Evolutionary conservation across 2,797 vertebrate genomes (phyloP).

Genomic region (Parauchenoglanis punctatus): DNA sequence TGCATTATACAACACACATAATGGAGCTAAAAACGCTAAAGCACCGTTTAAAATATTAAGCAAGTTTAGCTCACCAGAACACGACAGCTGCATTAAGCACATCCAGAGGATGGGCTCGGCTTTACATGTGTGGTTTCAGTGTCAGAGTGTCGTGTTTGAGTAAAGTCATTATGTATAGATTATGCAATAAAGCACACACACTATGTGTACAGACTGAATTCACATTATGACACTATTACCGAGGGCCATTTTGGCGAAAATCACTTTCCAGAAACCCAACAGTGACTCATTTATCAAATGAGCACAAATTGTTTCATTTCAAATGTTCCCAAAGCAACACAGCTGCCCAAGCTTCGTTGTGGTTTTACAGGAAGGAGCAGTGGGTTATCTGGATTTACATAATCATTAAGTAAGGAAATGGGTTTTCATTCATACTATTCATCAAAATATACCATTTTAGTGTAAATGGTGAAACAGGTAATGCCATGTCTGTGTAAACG

Average conservation of each 20-base stretch:
- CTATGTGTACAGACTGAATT: background rate
- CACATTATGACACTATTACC: background rate
- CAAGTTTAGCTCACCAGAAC: background rate
- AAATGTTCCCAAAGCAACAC: background rate
- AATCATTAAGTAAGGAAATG: slow-evolving; percentile 1
- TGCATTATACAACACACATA: background rate
- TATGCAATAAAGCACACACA: background rate
- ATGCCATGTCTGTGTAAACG: background rate
- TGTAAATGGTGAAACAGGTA: background rate
- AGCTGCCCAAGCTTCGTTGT: background rate
- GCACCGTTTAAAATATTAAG: background rate
- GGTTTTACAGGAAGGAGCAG: background rate
- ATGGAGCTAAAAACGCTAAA: background rate
- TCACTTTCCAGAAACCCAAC: background rate
- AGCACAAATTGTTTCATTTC: background rate
- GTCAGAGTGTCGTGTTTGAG: background rate
- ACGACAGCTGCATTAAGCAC: background rate
- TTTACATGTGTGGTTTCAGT: background rate
- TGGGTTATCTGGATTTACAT: background rate
- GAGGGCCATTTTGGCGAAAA: background rate
- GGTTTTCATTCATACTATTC: background rate
- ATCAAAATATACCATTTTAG: background rate
- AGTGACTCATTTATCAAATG: background rate
- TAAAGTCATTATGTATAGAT: slow-evolving; percentile 3
- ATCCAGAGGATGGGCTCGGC: background rate